phyloP scores from a whole-genome alignment of 64 coral and sea anemone genomes.

The Stichodactyla helianthus region DNA sequence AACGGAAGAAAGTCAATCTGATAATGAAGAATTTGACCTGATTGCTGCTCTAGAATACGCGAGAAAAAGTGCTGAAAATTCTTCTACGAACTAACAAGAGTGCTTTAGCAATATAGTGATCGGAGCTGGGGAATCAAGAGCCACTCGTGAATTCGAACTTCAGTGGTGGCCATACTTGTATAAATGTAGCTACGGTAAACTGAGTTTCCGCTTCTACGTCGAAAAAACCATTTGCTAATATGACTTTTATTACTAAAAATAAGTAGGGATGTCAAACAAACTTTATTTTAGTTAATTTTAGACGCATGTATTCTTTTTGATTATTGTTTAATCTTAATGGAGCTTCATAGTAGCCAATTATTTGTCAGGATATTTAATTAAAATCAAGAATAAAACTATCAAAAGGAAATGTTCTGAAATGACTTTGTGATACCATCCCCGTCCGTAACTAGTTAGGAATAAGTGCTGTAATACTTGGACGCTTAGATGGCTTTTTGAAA shows the following conservation, averaged over 20 bases:
- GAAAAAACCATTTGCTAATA: not conserved
- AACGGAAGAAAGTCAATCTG: not conserved
- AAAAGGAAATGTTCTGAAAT: no score
- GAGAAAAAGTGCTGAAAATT: not conserved
- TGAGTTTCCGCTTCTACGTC: slow-evolving; percentile 1
- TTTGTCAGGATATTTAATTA: no score
- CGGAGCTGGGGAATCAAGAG: not conserved
- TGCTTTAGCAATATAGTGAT: not conserved
- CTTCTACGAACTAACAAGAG: not conserved
- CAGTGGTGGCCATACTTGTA: not conserved
- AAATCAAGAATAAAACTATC: no score
- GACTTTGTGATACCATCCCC: no score
- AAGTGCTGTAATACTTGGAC: no score
- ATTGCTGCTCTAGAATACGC: not conserved
- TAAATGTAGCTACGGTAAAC: not conserved
- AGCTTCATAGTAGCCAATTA: no score
- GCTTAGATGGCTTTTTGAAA: no score
- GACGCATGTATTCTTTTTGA: no score
- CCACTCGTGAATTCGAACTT: not conserved
- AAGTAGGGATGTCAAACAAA: not conserved
- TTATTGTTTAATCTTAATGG: no score
- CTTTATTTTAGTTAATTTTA: no score
- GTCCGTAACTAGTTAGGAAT: no score
- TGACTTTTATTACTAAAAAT: not conserved
- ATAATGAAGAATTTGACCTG: not conserved